Evolutionary conservation across 2,888 invertebrate species (phyloP).

Genomic region (Leptopilina drosophilae): DNA sequence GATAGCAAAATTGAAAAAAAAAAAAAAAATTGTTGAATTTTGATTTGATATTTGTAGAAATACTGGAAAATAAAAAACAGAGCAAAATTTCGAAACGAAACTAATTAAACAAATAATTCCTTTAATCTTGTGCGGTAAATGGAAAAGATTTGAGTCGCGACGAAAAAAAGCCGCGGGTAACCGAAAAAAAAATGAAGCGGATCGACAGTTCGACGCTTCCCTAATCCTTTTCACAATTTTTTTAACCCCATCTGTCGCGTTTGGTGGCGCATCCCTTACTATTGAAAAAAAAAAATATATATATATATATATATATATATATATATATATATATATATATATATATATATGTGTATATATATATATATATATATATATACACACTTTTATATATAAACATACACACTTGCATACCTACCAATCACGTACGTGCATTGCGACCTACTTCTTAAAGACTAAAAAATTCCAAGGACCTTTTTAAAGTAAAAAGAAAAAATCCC

Average conservation of each 20-base stretch:
- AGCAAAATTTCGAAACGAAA: not conserved
- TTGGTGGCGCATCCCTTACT: conserved; percentile 66
- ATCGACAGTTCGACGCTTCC: conserved; percentile 71
- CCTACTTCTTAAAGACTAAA: conserved; percentile 65
- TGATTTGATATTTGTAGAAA: too few relatives aligned
- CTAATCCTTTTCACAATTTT: conserved; percentile 76
- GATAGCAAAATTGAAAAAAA: too few relatives aligned
- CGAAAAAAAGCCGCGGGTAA: conserved; percentile 64
- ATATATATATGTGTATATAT: too few relatives aligned
- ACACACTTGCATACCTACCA: conserved; percentile 35
- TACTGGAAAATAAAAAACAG: not conserved
- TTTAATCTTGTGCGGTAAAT: conserved; percentile 55
- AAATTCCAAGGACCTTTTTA: conserved; percentile 60
- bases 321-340: too few relatives aligned
- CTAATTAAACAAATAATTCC: conserved; percentile 61
- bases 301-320: too few relatives aligned
- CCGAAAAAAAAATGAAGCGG: conserved; percentile 70
- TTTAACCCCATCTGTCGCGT: conserved; percentile 76
- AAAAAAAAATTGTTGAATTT: too few relatives aligned
- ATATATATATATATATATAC: too few relatives aligned
- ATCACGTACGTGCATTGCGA: conserved; percentile 53
- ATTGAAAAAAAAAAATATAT: conserved; percentile 35
- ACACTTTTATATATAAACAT: not conserved
- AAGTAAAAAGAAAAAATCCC: conserved; percentile 27
- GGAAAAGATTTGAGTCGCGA: conserved; percentile 53